These are phyloP conservation scores for Crotophaga sulcirostris DNA, from an alignment of 2,113 vertebrate species.

Conservation along the genomic window DNA sequence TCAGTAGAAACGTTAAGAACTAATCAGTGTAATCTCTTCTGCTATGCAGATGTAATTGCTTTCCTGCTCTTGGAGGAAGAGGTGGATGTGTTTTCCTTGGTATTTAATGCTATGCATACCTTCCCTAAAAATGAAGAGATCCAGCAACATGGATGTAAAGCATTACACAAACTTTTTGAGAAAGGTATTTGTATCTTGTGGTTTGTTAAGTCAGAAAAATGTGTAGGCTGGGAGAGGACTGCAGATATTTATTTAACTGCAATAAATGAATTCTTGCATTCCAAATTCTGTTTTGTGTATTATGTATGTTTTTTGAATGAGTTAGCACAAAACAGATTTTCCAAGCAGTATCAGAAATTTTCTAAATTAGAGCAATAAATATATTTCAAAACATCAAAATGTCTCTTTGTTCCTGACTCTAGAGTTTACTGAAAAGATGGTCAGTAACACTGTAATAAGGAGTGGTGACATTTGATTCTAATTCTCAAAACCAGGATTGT, in stretches of 20 bases:
- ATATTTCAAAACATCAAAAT: not conserved
- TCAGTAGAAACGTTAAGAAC: not conserved
- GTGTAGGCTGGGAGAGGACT: not conserved
- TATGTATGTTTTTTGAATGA: not conserved
- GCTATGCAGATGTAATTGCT: constrained; percentile 74
- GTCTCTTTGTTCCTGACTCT: not conserved
- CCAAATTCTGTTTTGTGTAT: not conserved
- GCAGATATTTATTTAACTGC: not conserved
- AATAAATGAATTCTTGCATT: not conserved
- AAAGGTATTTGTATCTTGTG: constrained; percentile 77
- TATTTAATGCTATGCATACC: constrained; percentile 86
- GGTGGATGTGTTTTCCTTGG: constrained; percentile 86
- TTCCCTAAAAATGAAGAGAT: constrained; percentile 85
- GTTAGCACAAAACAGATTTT: not conserved
- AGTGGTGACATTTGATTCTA: not conserved
- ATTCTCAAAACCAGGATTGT: not conserved
- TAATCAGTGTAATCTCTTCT: constrained; percentile 15
- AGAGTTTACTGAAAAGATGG: not conserved
- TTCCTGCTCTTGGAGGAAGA: constrained; percentile 89
- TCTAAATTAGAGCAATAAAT: not conserved
- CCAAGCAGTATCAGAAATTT: not conserved
- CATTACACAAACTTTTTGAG: constrained; percentile 84
- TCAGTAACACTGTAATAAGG: not conserved
- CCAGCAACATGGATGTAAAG: constrained; percentile 86
- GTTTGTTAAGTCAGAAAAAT: not conserved